phyloP scores from a whole-genome alignment of 2,113 vertebrate genomes.

The Urocynchramus pylzowi region DNA sequence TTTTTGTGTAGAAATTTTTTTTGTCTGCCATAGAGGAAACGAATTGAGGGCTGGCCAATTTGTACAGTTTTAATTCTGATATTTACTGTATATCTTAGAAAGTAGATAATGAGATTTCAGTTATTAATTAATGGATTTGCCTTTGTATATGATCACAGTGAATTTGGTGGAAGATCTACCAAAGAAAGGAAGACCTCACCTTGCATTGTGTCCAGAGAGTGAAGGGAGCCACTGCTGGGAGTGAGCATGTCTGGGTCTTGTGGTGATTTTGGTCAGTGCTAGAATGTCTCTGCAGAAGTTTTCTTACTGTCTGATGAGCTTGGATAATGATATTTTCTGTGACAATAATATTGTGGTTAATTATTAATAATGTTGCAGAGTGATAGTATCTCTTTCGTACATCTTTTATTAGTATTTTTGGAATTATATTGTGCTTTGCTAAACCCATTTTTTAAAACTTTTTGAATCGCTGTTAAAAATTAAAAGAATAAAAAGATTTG shows the following conservation, averaged over 20 bases:
- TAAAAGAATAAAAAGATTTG: background rate
- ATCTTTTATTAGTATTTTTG: background rate
- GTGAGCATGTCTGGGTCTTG: background rate
- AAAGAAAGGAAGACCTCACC: background rate
- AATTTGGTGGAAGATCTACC: background rate
- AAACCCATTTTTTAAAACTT: rapidly evolving
- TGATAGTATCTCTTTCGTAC: background rate
- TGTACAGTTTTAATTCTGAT: background rate
- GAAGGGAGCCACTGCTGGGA: background rate
- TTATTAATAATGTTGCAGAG: background rate
- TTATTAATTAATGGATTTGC: background rate
- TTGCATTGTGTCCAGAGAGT: background rate
- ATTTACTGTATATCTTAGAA: background rate
- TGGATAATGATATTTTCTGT: background rate
- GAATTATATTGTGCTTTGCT: background rate
- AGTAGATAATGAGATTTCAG: background rate
- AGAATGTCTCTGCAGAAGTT: background rate
- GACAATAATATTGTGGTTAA: background rate
- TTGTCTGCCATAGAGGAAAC: background rate
- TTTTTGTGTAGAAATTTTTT: background rate
- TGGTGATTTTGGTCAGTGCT: background rate
- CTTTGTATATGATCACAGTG: background rate
- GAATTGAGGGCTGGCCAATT: background rate
- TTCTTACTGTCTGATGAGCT: background rate
- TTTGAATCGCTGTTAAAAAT: background rate